phyloP scores from a whole-genome alignment of 2,797 vertebrate genomes.

The Artibeus jamaicensis region DNA sequence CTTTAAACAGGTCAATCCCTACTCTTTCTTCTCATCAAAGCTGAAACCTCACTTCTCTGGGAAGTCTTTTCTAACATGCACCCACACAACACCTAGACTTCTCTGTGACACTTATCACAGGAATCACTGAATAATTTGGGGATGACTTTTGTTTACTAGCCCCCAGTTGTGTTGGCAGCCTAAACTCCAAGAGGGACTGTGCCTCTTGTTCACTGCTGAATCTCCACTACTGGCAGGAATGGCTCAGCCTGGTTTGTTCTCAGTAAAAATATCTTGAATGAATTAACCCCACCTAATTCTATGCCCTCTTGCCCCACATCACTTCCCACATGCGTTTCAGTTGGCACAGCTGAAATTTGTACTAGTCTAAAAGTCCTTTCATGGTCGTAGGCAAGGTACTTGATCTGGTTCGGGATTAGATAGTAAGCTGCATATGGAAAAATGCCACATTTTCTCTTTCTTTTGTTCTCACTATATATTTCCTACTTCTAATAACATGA shows the following conservation, averaged over 20 bases:
- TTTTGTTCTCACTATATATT: background rate
- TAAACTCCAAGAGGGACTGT: background rate
- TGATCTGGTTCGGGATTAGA: slow-evolving; percentile 28
- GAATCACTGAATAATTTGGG: background rate
- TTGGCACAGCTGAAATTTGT: slow-evolving; percentile 13
- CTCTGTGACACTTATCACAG: background rate
- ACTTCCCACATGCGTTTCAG: background rate
- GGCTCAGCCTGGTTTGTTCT: background rate
- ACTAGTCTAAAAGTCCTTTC: background rate
- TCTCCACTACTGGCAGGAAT: background rate
- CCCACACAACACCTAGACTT: background rate
- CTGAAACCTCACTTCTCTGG: background rate
- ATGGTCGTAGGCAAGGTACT: background rate
- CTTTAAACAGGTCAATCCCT: background rate
- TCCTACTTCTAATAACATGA: background rate
- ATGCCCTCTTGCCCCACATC: background rate
- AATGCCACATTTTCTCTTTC: background rate
- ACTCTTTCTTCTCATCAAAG: background rate
- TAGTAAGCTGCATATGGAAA: background rate
- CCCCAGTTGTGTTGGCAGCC: background rate
- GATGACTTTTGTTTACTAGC: background rate
- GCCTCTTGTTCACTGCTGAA: background rate
- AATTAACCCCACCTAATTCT: background rate
- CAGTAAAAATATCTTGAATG: slow-evolving; percentile 36
- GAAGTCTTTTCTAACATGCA: background rate